Base-by-base conservation (phyloP, 2,888 invertebrate genomes). In the Lasioglossum oenotherae region DNA sequence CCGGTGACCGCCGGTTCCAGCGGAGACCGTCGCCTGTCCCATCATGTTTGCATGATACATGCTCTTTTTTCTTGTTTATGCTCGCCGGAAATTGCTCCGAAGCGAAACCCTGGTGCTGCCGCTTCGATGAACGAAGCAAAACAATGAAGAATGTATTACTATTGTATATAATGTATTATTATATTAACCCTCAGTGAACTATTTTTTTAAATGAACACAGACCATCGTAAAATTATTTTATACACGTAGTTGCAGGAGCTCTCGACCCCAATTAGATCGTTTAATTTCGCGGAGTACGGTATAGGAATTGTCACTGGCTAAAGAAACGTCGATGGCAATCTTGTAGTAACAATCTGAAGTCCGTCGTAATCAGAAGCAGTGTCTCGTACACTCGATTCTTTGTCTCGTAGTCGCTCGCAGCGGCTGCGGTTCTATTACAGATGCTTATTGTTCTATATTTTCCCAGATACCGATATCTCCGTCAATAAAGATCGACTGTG, bases 361-460 rank as follows among this genome's bases (percentile, higher is more conserved):
- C 64, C 64, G 64, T 6, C 31, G 64, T 64, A 31, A 64, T 64
- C 64, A 64, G 64, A 64, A 27, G 60, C 60, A 31, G 64, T 31
- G 31, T 27, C 31, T 16, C 64, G 64, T 64, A 64, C 64, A 64
- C 64, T 64, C 64, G 64, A 64, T 27, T 64, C 64, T 64, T 64
- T 31, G 64, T 64, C 64, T 31, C 60, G 14, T 27, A 60, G 27
- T 60, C 27, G 27, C 60, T 16, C 60, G 14, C 27, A 60, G 27
- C 60, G 14, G 5, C 14, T 23, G 23, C 2, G 53, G 53, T 64
- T 64, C 31, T 31, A 64, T 64, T 64, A 64, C 64, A 64, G 64
- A 31, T 31, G 64, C 31, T 27, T 31, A 64, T 64, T 64, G 64
- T 64, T 64, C 64, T 64, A 64, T 31, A 64, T 64, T 64, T 64